Evolutionary conservation across 1,140 invertebrate genomes (phyloP).

Genomic region (Pseudomyrmex sp.): DNA sequence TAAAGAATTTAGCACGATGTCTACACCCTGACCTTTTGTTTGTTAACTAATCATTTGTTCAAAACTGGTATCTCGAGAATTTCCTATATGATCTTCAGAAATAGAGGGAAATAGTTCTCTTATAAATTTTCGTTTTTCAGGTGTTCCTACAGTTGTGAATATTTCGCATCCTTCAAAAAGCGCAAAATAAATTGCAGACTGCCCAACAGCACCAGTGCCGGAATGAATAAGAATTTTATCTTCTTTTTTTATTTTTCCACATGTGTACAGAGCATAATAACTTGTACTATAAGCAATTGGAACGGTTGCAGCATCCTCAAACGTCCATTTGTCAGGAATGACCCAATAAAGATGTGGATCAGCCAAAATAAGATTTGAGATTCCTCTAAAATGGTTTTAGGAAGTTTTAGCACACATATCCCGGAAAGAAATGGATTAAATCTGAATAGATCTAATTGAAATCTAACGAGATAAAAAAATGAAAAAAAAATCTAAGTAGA

Average conservation of each 20-base stretch:
- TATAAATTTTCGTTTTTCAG: constrained; percentile 89
- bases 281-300: constrained; percentile 92
- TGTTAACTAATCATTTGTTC: constrained; percentile 88
- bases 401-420: too few relatives aligned
- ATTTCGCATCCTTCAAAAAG: constrained; percentile 88
- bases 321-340: constrained; percentile 92
- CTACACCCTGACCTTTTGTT: constrained; percentile 88
- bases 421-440: too few relatives aligned
- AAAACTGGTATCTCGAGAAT: constrained; percentile 90
- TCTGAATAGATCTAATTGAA: too few relatives aligned
- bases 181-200: constrained; percentile 91
- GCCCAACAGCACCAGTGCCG: constrained; percentile 92
- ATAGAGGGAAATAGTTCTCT: constrained; percentile 88
- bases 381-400: constrained; percentile 77
- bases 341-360: constrained; percentile 90
- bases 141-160: constrained; percentile 90
- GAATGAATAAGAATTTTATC: constrained; percentile 91
- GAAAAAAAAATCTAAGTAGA: too few relatives aligned
- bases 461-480: too few relatives aligned
- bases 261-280: constrained; percentile 90
- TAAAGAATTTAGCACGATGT: constrained; percentile 92
- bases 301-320: constrained; percentile 95
- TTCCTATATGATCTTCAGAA: constrained; percentile 88
- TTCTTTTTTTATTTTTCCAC: constrained; percentile 86
- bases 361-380: constrained; percentile 86